phyloP scores from a whole-genome alignment of 2,113 vertebrate species.

The Sceloporus tristichus region DNA sequence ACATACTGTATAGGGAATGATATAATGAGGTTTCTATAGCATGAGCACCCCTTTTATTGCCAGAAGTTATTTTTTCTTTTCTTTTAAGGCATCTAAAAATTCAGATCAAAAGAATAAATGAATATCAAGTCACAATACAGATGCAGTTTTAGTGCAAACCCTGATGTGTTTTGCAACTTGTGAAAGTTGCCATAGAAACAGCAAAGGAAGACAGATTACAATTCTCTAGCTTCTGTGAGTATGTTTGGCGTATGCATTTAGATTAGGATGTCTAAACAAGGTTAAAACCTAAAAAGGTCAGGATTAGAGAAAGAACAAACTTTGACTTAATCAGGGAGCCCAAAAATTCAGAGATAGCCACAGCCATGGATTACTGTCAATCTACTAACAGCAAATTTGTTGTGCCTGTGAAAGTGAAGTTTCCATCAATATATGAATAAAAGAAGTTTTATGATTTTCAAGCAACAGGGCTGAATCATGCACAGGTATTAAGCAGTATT shows the following conservation, averaged over 20 bases:
- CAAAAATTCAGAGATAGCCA: background rate
- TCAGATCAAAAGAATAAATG: slow-evolving; percentile 44
- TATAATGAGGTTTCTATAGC: background rate
- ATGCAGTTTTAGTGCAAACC: slow-evolving; percentile 46
- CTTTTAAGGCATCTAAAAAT: slow-evolving; percentile 18
- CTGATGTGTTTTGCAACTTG: slow-evolving; percentile 52
- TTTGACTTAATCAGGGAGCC: background rate
- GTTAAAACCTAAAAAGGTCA: slow-evolving; percentile 27
- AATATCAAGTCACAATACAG: slow-evolving; percentile 47
- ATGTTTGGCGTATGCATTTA: slow-evolving; percentile 19
- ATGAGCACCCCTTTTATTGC: background rate
- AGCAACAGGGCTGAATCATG: background rate
- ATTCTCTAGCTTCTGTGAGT: slow-evolving; percentile 59
- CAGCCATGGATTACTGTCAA: background rate
- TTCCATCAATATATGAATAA: background rate
- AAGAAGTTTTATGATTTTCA: background rate
- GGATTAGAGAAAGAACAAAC: background rate
- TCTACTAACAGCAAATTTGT: background rate
- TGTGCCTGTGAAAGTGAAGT: background rate
- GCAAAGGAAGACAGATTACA: slow-evolving; percentile 59
- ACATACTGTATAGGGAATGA: background rate
- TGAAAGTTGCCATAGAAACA: slow-evolving; percentile 73
- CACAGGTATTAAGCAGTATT: too few relatives aligned
- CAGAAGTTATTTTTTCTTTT: background rate
- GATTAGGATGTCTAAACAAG: slow-evolving; percentile 62